Conservation (phyloP, 2,113 vertebrate species). For the Eublepharis macularius region DNA sequence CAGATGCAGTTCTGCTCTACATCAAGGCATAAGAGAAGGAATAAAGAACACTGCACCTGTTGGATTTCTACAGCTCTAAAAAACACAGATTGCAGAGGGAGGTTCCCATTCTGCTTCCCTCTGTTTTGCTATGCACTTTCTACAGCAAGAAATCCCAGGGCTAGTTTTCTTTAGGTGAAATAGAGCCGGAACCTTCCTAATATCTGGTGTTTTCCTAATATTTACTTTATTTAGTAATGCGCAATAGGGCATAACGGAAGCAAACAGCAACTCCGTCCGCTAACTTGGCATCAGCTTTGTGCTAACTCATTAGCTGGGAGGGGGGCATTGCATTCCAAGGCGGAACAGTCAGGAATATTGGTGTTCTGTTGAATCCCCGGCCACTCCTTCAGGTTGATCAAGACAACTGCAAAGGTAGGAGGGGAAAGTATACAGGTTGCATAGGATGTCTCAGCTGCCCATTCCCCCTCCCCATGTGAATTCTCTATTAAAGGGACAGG, state of each 20-base stretch:
- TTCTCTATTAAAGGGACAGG: too few species aligned
- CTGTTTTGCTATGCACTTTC: not conserved
- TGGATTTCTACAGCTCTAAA: not conserved
- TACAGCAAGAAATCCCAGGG: not conserved
- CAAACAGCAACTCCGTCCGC: too few species aligned
- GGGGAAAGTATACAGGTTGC: too few species aligned
- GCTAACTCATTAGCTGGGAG: not conserved
- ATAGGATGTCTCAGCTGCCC: too few species aligned
- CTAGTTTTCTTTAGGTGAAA: not conserved
- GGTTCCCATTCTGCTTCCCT: not conserved
- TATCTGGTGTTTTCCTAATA: not conserved
- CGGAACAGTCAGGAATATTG: not conserved
- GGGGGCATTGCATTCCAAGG: not conserved
- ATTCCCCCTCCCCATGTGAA: too few species aligned
- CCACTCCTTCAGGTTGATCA: not conserved
- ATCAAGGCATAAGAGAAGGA: not conserved
- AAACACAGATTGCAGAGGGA: not conserved
- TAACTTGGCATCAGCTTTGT: not conserved
- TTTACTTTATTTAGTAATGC: conserved; percentile 1
- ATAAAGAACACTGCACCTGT: not conserved
- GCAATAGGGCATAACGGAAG: not conserved
- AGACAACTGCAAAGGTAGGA: not conserved
- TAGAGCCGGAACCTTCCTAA: not conserved
- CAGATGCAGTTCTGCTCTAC: too few species aligned
- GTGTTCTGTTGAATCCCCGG: not conserved